Evolutionary conservation across 2,888 invertebrate genomes (phyloP).

Genomic region (Diarsia dahlii): DNA sequence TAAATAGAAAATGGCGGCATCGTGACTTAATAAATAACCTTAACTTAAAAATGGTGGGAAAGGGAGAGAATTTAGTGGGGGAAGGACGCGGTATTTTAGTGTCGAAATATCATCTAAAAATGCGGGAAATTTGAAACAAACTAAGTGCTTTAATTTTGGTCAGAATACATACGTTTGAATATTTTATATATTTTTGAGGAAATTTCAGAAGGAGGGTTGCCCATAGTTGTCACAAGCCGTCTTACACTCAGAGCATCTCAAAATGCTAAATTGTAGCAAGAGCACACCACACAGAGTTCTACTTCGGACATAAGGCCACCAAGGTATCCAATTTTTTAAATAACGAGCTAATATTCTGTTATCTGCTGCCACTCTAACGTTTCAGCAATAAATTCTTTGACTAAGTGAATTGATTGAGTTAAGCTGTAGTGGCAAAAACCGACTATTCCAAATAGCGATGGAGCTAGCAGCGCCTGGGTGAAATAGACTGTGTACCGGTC

Average conservation of each 20-base stretch:
- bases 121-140: constrained; percentile 75
- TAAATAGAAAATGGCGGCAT: constrained; percentile 63
- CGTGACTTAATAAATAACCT: constrained; percentile 77
- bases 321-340: too few species aligned
- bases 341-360: not conserved
- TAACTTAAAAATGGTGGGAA: constrained; percentile 83
- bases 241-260: not conserved
- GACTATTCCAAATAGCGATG: not conserved
- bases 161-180: not conserved
- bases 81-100: constrained; percentile 85
- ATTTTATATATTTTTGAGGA: not conserved
- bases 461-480: not conserved
- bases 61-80: constrained; percentile 82
- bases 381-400: not conserved
- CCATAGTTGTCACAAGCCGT: too few species aligned
- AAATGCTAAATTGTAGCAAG: not conserved
- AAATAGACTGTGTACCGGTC: not conserved
- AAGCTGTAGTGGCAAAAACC: not conserved
- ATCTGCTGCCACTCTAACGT: not conserved
- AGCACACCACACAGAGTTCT: not conserved
- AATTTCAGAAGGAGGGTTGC: not conserved
- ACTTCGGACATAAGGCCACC: not conserved
- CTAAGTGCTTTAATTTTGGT: not conserved
- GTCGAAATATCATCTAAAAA: constrained; percentile 73
- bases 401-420: not conserved